A percentile compares a stretch with the other conserved stretches of the same genome.
Evolutionary conservation across 2,888 invertebrate genomes (phyloP).

Genomic region (Chymomyza caudatula): DNA sequence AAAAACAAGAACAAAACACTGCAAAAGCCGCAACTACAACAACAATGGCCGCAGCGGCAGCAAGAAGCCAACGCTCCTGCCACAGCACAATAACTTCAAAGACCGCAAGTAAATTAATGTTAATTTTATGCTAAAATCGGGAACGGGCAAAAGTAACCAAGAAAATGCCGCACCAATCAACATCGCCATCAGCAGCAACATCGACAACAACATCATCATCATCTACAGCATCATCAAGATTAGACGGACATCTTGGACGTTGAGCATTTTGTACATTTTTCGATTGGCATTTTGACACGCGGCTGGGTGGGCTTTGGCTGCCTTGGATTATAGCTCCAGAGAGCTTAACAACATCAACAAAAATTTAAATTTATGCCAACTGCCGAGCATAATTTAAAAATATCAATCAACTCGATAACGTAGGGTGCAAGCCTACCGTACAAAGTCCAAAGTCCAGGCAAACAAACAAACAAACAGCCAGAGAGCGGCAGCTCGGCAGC

Average conservation of each 20-base stretch:
- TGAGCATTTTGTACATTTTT: slow-evolving; percentile 16
- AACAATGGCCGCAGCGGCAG: slow-evolving; percentile 26
- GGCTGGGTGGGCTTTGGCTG: slow-evolving; percentile 48
- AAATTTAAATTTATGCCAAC: slow-evolving; percentile 67
- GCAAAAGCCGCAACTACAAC: slow-evolving; percentile 14
- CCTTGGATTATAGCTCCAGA: slow-evolving; percentile 61
- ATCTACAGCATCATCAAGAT: slow-evolving; percentile 5
- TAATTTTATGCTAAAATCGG: slow-evolving; percentile 70
- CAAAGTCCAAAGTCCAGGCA: not conserved
- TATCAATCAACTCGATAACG: slow-evolving; percentile 72
- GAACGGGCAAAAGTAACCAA: slow-evolving; percentile 50
- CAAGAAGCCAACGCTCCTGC: slow-evolving; percentile 4
- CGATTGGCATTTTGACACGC: slow-evolving; percentile 72
- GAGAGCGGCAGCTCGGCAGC: slow-evolving; percentile 26
- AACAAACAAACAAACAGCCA: slow-evolving; percentile 44
- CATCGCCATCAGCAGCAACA: slow-evolving; percentile 24
- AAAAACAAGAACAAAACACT: slow-evolving; percentile 63
- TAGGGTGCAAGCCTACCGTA: slow-evolving; percentile 22
- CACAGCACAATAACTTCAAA: slow-evolving; percentile 66
- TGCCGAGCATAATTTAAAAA: slow-evolving; percentile 72
- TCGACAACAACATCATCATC: not conserved
- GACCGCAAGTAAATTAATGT: slow-evolving; percentile 73
- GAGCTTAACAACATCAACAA: slow-evolving; percentile 37
- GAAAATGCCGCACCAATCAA: slow-evolving; percentile 46
- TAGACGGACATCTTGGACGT: not conserved